Evolutionary conservation across 2,113 vertebrate genomes (phyloP), one percentile per base, ranked within the genome.

Genomic region (Gymnogyps californianus): DNA sequence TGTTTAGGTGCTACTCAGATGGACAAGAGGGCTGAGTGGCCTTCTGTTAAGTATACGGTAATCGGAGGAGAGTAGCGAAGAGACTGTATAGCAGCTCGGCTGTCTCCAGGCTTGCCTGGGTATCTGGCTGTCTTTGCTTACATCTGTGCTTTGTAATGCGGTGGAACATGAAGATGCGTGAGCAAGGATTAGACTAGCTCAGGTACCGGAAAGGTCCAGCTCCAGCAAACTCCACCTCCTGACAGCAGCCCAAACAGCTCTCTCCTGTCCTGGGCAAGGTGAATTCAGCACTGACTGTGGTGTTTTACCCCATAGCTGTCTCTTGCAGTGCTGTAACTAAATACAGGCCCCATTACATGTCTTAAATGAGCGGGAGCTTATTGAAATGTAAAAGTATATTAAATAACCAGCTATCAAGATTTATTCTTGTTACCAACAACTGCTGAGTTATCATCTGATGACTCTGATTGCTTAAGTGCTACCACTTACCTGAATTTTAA

Each of bases 71-170:
- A 20, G 7, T 36, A 12, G 25, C 2, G 0, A 46, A 49, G 52
- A 46, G 32, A 19, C 10, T 0, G 0, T 62, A 2, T 14, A 28
- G 47, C 34, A 59, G 1, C 13, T 81, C 2, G 1, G 6, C 64
- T 81, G 11, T 57, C 28, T 26, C 26, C 38, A 54, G 61, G 34
- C 72, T 69, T 74, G 25, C 22, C 34, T 65, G 49, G 2, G 20
- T 61, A 11, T 71, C 51, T 0, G 0, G 1, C 22, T 49, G 22
- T 42, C 40, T 83, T 52, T 59, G 13, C 34, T 64, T 57, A 34
- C 10, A 11, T 44, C 36, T 61, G 20, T 1, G 0, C 29, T 74
- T 44, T 24, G 11, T 32, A 29, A 29, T 19, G 13, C 0, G 2
- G 13, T 65, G 28, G 40, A 77, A 26, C 20, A 2, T 57, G 34